Evolutionary conservation across 2,888 invertebrate genomes (phyloP).

Genomic region (Philopedon plagiatum): DNA sequence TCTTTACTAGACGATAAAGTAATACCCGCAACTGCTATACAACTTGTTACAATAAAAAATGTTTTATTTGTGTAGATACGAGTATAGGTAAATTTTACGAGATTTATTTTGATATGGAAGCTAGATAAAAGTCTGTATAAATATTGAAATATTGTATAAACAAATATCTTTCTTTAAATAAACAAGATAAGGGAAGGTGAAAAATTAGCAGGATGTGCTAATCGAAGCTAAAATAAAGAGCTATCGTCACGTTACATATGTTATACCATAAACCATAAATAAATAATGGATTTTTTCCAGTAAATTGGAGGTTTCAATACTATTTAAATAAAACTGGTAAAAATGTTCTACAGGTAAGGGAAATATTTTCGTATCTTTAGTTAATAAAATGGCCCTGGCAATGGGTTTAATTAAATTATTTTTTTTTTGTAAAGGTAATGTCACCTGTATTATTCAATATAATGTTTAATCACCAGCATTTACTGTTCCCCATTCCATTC

Average conservation of each 20-base stretch:
- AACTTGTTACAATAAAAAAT: slow-evolving; percentile 14
- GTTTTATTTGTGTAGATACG: slow-evolving; percentile 13
- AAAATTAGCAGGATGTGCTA: slow-evolving; percentile 12
- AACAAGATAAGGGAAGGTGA: slow-evolving; percentile 13
- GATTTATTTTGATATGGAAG: slow-evolving; percentile 15
- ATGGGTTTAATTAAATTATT: too few species aligned
- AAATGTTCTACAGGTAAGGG: too few species aligned
- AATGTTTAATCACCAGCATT: too few species aligned
- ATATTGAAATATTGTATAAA: slow-evolving; percentile 11
- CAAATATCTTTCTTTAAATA: slow-evolving; percentile 6
- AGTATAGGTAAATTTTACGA: slow-evolving; percentile 11
- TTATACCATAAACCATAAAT: neutral
- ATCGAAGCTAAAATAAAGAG: slow-evolving; percentile 8
- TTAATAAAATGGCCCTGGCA: too few species aligned
- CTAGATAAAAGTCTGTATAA: slow-evolving; percentile 10
- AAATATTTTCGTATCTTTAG: too few species aligned
- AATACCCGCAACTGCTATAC: neutral
- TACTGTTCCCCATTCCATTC: too few species aligned
- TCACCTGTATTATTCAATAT: too few species aligned
- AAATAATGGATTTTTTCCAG: neutral
- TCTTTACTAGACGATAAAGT: neutral
- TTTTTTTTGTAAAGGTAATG: too few species aligned
- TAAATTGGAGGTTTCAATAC: neutral
- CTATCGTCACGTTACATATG: slow-evolving; percentile 1
- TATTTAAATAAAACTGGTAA: too few species aligned